A percentile compares a stretch with the other conserved stretches of the same genome.
These are phyloP conservation scores for Diorhabda elongata DNA, from an alignment of 1,140 invertebrate genomes.

Conservation along the genomic window DNA sequence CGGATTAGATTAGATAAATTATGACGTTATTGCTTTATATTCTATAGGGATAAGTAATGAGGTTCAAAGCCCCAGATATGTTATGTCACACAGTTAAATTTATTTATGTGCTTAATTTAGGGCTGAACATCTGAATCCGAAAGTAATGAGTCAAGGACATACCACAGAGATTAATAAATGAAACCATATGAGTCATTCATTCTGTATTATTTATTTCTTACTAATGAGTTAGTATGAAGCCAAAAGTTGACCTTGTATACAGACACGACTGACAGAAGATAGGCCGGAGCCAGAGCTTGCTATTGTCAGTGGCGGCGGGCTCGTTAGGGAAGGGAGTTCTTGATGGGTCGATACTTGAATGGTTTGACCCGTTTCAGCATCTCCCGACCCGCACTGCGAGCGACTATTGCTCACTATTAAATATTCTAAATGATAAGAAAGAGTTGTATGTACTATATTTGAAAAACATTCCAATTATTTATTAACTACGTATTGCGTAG, in stretches of 20 bases:
- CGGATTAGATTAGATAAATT: too few relatives aligned
- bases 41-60: too few relatives aligned
- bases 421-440: conserved; percentile 49
- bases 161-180: too few relatives aligned
- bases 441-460: conserved; percentile 45
- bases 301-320: conserved; percentile 40
- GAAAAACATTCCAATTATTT: conserved; percentile 44
- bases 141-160: too few relatives aligned
- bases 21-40: too few relatives aligned
- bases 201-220: too few relatives aligned
- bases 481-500: conserved; percentile 45
- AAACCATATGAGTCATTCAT: too few relatives aligned
- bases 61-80: too few relatives aligned
- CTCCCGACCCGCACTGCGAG: conserved; percentile 39
- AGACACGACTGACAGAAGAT: conserved; percentile 15
- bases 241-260: conserved; percentile 2
- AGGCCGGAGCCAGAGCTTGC: conserved; percentile 20
- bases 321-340: conserved; percentile 34
- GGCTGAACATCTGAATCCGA: too few relatives aligned
- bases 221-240: too few relatives aligned
- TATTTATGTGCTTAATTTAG: too few relatives aligned
- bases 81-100: too few relatives aligned
- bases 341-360: conserved; percentile 19
- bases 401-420: conserved; percentile 48
- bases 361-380: conserved; percentile 26